A percentile compares a stretch with the other conserved stretches of the same genome.
phyloP scores from a whole-genome alignment of 1,140 invertebrate species.

The Eriosoma lanigerum region DNA sequence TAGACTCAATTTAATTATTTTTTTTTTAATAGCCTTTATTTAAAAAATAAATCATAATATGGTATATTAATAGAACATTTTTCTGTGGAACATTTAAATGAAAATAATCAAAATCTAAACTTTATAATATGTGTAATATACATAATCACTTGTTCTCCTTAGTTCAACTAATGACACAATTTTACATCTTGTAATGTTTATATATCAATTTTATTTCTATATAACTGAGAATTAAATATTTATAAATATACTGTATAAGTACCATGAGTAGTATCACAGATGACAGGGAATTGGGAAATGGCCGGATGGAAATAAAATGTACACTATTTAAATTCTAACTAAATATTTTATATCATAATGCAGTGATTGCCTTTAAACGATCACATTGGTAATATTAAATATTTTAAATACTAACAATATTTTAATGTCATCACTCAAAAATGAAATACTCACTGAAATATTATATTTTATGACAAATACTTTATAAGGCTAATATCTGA shows the following conservation, averaged over 20 bases:
- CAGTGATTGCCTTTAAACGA: conserved; percentile 23
- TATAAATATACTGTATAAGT: conserved; percentile 43
- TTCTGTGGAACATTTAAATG: not conserved
- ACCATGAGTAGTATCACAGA: conserved; percentile 48
- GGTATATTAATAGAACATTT: conserved; percentile 24
- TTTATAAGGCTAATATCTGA: conserved; percentile 19
- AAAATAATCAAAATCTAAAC: not conserved
- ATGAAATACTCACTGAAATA: too few species aligned
- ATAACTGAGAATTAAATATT: conserved; percentile 34
- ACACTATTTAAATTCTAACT: conserved; percentile 31
- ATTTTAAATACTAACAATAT: conserved; percentile 19
- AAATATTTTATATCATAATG: conserved; percentile 31
- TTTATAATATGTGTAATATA: not conserved
- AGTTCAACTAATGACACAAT: not conserved
- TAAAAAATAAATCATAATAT: conserved; percentile 34
- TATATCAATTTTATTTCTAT: conserved; percentile 23
- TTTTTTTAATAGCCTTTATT: conserved; percentile 5
- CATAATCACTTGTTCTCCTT: not conserved
- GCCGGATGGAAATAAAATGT: conserved; percentile 11
- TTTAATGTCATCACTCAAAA: conserved; percentile 3
- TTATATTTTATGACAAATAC: not conserved
- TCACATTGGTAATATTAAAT: conserved; percentile 38
- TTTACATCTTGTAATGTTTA: conserved; percentile 10
- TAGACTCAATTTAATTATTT: conserved; percentile 37
- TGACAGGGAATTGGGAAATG: conserved; percentile 28